Evolutionary conservation across 1,140 invertebrate species (phyloP).

Genomic region (Trachelipus rathkii): DNA sequence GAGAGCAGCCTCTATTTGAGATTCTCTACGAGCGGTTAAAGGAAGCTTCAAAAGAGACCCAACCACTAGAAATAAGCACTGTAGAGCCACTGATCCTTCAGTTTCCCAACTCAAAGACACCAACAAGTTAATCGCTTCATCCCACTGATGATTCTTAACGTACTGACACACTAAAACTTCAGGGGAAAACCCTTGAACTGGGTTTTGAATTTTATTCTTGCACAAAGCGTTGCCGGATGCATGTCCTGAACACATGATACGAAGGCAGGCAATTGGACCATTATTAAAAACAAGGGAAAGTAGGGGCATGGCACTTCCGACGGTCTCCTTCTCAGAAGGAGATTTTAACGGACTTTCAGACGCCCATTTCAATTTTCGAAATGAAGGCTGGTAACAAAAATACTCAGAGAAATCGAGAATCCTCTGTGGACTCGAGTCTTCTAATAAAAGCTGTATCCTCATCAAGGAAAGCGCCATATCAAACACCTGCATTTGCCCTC

Average conservation of each 20-base stretch:
- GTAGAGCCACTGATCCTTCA: constrained; percentile 63
- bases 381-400: constrained; percentile 60
- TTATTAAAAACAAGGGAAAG: constrained; percentile 34
- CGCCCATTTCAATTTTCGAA: constrained; percentile 58
- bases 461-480: constrained; percentile 66
- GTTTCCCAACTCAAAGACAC: constrained; percentile 67
- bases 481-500: constrained; percentile 71
- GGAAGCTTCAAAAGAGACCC: constrained; percentile 65
- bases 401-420: constrained; percentile 66
- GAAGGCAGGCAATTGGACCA: constrained; percentile 39
- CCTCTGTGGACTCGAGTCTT: constrained; percentile 61
- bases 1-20: constrained; percentile 43
- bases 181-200: constrained; percentile 47
- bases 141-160: constrained; percentile 60
- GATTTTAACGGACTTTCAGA: constrained; percentile 9
- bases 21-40: constrained; percentile 61
- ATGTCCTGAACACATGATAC: constrained; percentile 23
- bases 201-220: constrained; percentile 12
- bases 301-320: constrained; percentile 23
- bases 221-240: background rate
- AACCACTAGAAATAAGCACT: constrained; percentile 65
- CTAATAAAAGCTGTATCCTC: constrained; percentile 63
- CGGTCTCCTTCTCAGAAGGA: constrained; percentile 4
- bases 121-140: constrained; percentile 66
- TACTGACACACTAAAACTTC: constrained; percentile 64